A percentile compares a stretch with the other conserved stretches of the same genome.
Conservation (phyloP, 2,113 vertebrate species). For the Paralichthys olivaceus region DNA sequence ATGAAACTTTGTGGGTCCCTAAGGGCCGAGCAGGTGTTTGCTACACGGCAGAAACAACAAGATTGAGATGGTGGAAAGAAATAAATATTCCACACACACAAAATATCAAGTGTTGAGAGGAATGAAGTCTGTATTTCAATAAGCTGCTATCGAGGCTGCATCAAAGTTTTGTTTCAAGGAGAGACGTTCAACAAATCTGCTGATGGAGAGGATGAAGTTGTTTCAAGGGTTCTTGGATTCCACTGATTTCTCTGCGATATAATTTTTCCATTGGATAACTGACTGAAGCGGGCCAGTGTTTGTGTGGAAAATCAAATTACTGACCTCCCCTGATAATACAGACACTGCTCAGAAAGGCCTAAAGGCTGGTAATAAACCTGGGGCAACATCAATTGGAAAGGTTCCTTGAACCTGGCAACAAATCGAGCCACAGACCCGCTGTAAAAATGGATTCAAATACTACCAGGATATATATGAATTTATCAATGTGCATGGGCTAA, state of each 20-base stretch:
- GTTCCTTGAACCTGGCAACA: slow-evolving; percentile 20
- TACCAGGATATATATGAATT: slow-evolving; percentile 31
- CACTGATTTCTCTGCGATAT: slow-evolving; percentile 22
- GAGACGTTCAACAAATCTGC: background rate
- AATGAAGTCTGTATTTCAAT: background rate
- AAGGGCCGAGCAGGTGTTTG: slow-evolving; percentile 37
- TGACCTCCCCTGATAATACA: slow-evolving; percentile 31
- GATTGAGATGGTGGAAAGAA: slow-evolving; percentile 8
- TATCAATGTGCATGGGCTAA: background rate
- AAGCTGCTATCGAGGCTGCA: background rate
- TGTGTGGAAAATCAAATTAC: slow-evolving; percentile 43
- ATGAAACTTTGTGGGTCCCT: slow-evolving; percentile 39
- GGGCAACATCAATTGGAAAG: slow-evolving; percentile 45
- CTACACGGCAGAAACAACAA: slow-evolving; percentile 13
- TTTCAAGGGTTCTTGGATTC: slow-evolving; percentile 24
- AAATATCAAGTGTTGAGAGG: background rate
- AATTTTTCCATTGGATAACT: slow-evolving; percentile 50
- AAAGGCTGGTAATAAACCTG: slow-evolving; percentile 49
- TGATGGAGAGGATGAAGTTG: slow-evolving; percentile 9
- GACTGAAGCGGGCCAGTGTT: slow-evolving; percentile 36
- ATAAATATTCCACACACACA: background rate
- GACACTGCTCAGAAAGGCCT: slow-evolving; percentile 30
- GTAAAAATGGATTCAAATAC: slow-evolving; percentile 7
- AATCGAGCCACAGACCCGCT: background rate
- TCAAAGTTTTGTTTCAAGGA: background rate